Evolutionary conservation across 2,113 vertebrate species (phyloP), one percentile per base, ranked within the genome.

Genomic region (Eubucco bourcierii): DNA sequence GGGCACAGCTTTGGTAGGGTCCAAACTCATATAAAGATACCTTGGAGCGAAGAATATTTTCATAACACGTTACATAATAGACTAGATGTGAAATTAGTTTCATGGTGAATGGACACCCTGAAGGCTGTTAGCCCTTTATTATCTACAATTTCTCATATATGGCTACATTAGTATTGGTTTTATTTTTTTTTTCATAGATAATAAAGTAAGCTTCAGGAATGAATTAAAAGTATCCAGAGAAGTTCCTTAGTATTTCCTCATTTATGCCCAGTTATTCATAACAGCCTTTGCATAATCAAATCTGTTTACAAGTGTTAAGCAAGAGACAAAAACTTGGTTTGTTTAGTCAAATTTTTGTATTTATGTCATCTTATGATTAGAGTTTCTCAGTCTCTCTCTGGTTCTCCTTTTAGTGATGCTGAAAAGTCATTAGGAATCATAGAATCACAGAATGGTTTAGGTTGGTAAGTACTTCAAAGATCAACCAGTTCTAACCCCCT

Each of bases 21-120:
- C 85, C 78, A 84, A 96, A 72, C 46, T 84, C 67, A 41, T 78
- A 92, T 61, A 96, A 96, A 95, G 77, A 73, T 93, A 96, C 93
- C 91, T 96, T 93, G 80, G 96, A 97, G 93, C 87, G 96, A 95
- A 96, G 61, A 94, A 47, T 59, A 90, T 96, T 97, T 97, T 96
- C 92, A 96, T 97, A 97, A 95, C 88, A 97, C 94, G 97, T 97
- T 97, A 96, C 91, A 94, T 97, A 97, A 97, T 73, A 97, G 94
- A 97, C 95, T 97, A 97, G 95, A 93, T 97, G 95, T 97, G 97
- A 98, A 98, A 98, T 98, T 97, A 97, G 84, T 97, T 98, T 98
- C 96, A 93, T 95, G 82, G 94, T 97, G 86, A 97, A 87, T 95
- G 84, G 75, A 94, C 84, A 95, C 78, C 93, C 86, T 88, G 90